Evolutionary conservation across 2,113 vertebrate species (phyloP).

Genomic region (Chinchilla lanigera): DNA sequence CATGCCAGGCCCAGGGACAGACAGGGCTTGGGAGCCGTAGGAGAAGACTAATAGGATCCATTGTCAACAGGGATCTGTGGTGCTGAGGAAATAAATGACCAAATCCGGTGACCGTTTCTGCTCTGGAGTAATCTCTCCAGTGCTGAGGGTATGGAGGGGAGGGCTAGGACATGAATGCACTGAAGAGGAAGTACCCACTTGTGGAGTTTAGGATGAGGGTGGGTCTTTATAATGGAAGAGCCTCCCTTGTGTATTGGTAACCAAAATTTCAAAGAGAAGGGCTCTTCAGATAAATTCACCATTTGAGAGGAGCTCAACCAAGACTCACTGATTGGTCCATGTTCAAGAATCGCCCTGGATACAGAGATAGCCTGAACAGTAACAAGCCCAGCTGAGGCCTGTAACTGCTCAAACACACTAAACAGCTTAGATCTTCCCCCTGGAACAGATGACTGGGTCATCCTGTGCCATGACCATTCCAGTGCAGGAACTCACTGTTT

Average conservation of each 20-base stretch:
- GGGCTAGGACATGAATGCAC: not conserved
- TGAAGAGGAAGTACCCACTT: not conserved
- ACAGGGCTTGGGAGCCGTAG: no score
- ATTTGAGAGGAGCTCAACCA: not conserved
- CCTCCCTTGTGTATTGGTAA: not conserved
- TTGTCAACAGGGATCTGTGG: not conserved
- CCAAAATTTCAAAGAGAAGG: not conserved
- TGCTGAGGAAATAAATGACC: not conserved
- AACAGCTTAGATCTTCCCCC: not conserved
- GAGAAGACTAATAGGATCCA: no score
- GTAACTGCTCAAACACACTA: not conserved
- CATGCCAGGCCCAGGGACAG: not conserved
- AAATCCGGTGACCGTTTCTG: not conserved
- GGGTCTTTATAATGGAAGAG: not conserved
- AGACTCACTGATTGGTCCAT: not conserved
- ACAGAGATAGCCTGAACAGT: not conserved
- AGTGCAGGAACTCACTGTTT: not conserved
- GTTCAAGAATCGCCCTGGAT: not conserved
- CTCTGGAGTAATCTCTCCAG: not conserved
- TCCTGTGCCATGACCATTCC: not conserved
- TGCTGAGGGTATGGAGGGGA: not conserved
- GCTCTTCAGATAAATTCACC: not conserved
- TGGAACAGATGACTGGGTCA: not conserved
- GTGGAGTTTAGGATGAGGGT: not conserved
- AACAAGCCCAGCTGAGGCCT: not conserved